Evolutionary conservation across 92 coral and sea anemone species (phyloP).

Genomic region (Scolanthus callimorphus): DNA sequence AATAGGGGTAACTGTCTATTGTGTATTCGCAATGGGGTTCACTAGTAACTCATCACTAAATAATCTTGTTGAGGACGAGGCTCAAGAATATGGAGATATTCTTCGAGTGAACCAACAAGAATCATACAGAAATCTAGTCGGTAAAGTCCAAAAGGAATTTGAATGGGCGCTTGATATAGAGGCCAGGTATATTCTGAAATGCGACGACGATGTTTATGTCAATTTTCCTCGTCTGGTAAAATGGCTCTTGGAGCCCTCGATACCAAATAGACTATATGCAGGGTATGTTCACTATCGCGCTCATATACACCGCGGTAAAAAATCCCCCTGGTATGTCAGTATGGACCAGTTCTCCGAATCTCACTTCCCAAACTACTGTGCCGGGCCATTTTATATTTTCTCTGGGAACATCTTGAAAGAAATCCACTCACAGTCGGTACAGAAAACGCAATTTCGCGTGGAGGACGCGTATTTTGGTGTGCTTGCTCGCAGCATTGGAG

Average conservation of each 20-base stretch:
- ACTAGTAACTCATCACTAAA: slow-evolving; percentile 16
- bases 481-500: slow-evolving; percentile 9
- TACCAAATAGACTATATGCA: slow-evolving; percentile 35
- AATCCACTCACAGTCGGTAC: slow-evolving; percentile 11
- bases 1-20: slow-evolving; percentile 10
- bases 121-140: slow-evolving; percentile 13
- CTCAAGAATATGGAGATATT: slow-evolving; percentile 13
- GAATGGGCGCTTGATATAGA: slow-evolving; percentile 21
- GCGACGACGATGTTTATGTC: slow-evolving; percentile 43
- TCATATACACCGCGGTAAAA: slow-evolving; percentile 10
- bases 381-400: slow-evolving; percentile 42
- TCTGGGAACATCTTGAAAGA: slow-evolving; percentile 19
- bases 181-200: slow-evolving; percentile 40
- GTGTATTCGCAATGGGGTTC: slow-evolving; percentile 25
- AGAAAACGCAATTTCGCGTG: slow-evolving; percentile 10
- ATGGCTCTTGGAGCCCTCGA: slow-evolving; percentile 23
- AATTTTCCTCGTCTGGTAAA: slow-evolving; percentile 24
- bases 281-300: slow-evolving; percentile 36
- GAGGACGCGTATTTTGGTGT: slow-evolving; percentile 35
- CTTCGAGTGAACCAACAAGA: slow-evolving; percentile 19
- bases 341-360: slow-evolving; percentile 15
- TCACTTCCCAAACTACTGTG: slow-evolving; percentile 34
- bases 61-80: slow-evolving; percentile 11
- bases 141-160: slow-evolving; percentile 17
- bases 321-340: slow-evolving; percentile 33